Base-by-base conservation (phyloP, 2,113 vertebrate genomes). In the Solea solea region DNA sequence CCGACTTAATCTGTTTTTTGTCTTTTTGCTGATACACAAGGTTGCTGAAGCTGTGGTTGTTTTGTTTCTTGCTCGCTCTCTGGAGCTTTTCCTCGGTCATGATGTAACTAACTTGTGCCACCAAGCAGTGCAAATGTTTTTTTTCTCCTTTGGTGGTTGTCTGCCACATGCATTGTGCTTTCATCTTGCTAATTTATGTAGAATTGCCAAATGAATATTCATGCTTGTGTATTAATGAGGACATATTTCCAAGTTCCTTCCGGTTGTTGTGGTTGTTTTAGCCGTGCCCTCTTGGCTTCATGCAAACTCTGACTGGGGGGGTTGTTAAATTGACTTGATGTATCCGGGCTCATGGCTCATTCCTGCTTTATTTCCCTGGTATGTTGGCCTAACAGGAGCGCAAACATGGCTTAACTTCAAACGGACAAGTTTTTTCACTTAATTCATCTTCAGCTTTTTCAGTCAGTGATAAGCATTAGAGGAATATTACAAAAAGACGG, bases 101-200 rank as follows among this genome's bases (percentile, higher is more conserved):
- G 5, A 54, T 46, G 55, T 48, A 46, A 16, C 56, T 70, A 46
- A 61, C 55, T 55, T 69, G 8, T 53, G 51, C 53, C 56, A 5
- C 52, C 66, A 63, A 6, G 42, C 27, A 21, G 21, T 49, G 12
- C 16, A 6, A 13, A 16, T 54, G 21, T 12, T 13, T 1, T n/a
- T 49, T 15, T 10, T 28, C 1, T 11, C 3, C 66, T 76, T 68
- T 16, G 34, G 14, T 41, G 34, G 28, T 46, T 51, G 15, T 59
- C 60, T 54, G 39, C 50, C 21, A 68, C 41, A 51, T 15, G 40
- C 9, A 39, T 53, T 54, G 53, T 74, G 55, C 64, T 67, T 57
- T 59, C n/a, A 64, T 61, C 49, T 64, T 67, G 48, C 8, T 74
- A 85, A 69, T 81, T 69, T 44, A 81, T 78, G 21, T 48, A 41